Evolutionary conservation across 2,888 invertebrate species (phyloP).

Genomic region (Tuberolachnus salignus): DNA sequence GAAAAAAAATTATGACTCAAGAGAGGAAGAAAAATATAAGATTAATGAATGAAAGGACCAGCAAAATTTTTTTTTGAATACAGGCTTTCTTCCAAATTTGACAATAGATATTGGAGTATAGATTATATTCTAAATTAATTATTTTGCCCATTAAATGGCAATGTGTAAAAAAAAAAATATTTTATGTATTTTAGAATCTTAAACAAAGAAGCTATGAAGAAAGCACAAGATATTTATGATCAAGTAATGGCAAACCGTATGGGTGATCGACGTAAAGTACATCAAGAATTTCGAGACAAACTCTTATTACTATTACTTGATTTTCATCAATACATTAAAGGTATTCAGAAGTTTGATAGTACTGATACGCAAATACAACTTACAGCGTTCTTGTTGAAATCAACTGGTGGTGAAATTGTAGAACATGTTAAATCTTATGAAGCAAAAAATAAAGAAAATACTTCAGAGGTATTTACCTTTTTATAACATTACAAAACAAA

Average conservation of each 20-base stretch:
- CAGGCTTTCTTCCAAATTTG: no score
- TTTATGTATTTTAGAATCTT: constrained; percentile 65
- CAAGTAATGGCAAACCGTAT: constrained; percentile 75
- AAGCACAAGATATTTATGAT: constrained; percentile 77
- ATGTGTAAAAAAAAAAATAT: not conserved
- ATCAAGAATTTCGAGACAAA: constrained; percentile 82
- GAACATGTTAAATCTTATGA: constrained; percentile 80
- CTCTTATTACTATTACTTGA: constrained; percentile 77
- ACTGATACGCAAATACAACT: constrained; percentile 69
- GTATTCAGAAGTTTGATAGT: constrained; percentile 66
- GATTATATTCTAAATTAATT: constrained; percentile 8
- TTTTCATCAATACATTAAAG: constrained; percentile 80
- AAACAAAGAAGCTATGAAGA: constrained; percentile 71
- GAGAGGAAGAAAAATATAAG: no score
- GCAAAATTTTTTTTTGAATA: no score
- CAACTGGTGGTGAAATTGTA: constrained; percentile 80
- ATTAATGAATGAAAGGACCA: no score
- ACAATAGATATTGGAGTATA: no score
- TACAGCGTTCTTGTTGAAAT: constrained; percentile 82
- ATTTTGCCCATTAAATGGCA: not conserved
- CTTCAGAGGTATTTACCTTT: constrained; percentile 62
- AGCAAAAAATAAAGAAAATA: constrained; percentile 70
- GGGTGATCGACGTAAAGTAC: constrained; percentile 75
- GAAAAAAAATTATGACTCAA: no score
- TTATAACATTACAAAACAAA: constrained; percentile 13